phyloP scores from a whole-genome alignment of 2,113 vertebrate genomes.

The Salvator merianae region DNA sequence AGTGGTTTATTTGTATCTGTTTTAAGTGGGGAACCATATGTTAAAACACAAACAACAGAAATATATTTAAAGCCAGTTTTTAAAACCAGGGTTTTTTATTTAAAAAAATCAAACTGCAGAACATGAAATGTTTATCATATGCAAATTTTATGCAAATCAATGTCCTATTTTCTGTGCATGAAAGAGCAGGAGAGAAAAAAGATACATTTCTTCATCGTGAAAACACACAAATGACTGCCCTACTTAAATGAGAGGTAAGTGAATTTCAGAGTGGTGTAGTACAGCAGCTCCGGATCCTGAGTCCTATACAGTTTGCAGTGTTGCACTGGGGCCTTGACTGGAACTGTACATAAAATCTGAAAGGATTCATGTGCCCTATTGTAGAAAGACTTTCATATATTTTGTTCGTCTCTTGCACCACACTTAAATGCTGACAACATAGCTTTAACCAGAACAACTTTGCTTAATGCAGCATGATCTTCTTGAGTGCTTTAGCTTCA shows the following conservation, averaged over 20 bases:
- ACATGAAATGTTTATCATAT: neutral
- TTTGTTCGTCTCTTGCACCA: neutral
- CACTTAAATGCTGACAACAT: slow-evolving; percentile 3
- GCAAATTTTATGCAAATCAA: neutral
- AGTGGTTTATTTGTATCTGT: too few relatives aligned
- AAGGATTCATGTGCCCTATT: neutral
- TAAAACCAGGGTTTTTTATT: too few relatives aligned
- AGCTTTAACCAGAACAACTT: neutral
- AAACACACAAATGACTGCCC: neutral
- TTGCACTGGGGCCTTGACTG: neutral
- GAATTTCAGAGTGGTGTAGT: neutral
- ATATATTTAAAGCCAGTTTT: too few relatives aligned
- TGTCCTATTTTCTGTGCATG: neutral
- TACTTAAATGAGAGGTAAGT: neutral
- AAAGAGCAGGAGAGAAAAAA: too few relatives aligned
- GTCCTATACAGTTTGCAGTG: neutral
- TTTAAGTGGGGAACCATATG: too few relatives aligned
- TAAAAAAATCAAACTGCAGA: too few relatives aligned
- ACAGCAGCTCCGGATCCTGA: neutral
- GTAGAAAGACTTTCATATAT: neutral
- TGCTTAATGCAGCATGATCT: neutral
- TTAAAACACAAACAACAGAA: too few relatives aligned
- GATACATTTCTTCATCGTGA: neutral
- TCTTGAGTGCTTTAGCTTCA: slow-evolving; percentile 10
- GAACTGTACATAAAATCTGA: neutral